phyloP scores from a whole-genome alignment of 2,797 vertebrate species.

The Kryptopterus vitreolus region DNA sequence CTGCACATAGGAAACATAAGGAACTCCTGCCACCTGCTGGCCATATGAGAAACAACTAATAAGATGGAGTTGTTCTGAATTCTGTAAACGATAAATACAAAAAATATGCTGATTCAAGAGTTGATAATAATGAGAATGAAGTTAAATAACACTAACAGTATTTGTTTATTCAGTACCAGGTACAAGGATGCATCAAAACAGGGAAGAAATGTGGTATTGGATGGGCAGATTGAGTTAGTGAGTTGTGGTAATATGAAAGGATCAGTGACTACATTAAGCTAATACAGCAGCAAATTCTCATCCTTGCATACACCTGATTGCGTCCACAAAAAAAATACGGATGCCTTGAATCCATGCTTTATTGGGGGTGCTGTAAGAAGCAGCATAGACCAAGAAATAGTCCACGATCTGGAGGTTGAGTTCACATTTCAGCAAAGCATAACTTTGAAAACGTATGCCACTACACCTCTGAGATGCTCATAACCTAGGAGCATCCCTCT shows the following conservation, averaged over 20 bases:
- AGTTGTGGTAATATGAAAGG: too few relatives aligned
- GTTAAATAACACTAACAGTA: neutral
- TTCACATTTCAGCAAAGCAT: neutral
- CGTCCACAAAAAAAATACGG: too few relatives aligned
- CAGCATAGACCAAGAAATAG: neutral
- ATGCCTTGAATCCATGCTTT: neutral
- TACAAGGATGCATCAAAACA: too few relatives aligned
- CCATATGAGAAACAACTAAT: neutral
- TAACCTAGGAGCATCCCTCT: too few relatives aligned
- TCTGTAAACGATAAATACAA: too few relatives aligned
- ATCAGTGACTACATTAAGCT: too few relatives aligned
- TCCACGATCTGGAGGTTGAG: neutral
- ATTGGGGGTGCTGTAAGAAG: neutral
- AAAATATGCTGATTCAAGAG: neutral
- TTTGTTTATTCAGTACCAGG: too few relatives aligned
- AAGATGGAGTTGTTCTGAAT: neutral
- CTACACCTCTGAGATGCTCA: neutral
- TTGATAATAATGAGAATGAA: neutral
- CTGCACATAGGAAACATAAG: constrained; percentile 22
- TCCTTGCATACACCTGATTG: neutral
- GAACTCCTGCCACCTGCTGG: constrained; percentile 71
- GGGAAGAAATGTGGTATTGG: too few relatives aligned
- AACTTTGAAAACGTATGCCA: neutral
- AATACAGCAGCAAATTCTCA: neutral
- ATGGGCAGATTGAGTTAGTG: too few relatives aligned